Base-by-base conservation (phyloP, 2,888 invertebrate species). In the Heliconius aoede region DNA sequence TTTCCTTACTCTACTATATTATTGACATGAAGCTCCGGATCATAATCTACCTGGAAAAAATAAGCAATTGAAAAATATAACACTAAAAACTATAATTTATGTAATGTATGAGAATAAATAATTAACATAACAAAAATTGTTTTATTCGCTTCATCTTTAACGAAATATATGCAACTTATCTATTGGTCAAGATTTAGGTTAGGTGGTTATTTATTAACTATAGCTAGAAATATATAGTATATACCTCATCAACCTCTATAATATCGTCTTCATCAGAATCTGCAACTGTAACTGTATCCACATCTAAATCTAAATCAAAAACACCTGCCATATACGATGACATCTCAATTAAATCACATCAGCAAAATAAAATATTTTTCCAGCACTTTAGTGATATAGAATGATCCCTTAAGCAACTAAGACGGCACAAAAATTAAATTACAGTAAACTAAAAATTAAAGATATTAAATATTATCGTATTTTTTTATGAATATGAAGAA, bases 201-300 rank as follows among this genome's bases (percentile, higher is more conserved):
- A 84, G 80, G 73, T 80, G 81, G 78, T 76, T 76, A 72, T 80
- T 68, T 77, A 72, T 36, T 67, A 74, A 78, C 72, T 72, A 73
- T 51, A 65, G 65, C 32, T 15, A 72, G 40, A 64, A 36, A 74
- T 73, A 3, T 62, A 79, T 79, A 80, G 83, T 82, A 89, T 92
- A 95, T 95, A 98, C 98, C 96, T 97, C 97, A 95, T 97, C 97
- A 82, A 96, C 95, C 88, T 97, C 97, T 89, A 98, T 97, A 89
- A 97, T 97, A 95, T 99, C 99, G 90, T 98, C 98, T 85, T 98
- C 97, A 86, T 97, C 97, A 88, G 97, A 97, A 90, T 97, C 97
- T 87, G 95, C 96, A 83, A 96, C 95, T 80, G 95, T 94, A 84
- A 95, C 95, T 80, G 95, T 94, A 89, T 95, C 95, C 85, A 94